phyloP scores from a whole-genome alignment of 1,140 invertebrate species.

The Phymastichus coffea region DNA sequence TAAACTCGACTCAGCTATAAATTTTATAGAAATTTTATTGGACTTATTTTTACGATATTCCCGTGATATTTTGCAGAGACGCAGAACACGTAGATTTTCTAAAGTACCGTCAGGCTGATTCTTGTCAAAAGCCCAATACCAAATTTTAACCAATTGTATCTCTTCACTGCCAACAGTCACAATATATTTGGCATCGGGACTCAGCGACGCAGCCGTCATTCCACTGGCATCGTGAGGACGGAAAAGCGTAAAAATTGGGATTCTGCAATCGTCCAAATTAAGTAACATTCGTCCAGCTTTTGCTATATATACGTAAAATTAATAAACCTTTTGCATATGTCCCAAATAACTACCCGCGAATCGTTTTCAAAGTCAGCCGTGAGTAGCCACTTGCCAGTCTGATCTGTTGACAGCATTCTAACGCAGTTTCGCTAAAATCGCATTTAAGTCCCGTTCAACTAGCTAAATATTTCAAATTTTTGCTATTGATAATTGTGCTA shows the following conservation, averaged over 20 bases:
- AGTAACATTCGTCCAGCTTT: conserved; percentile 6
- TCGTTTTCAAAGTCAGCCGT: conserved; percentile 59
- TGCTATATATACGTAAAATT: not conserved
- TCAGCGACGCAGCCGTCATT: conserved; percentile 53
- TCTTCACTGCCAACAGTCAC: conserved; percentile 56
- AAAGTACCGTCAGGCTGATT: conserved; percentile 55
- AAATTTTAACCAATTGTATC: conserved; percentile 54
- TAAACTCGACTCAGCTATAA: conserved; percentile 32
- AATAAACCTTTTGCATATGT: conserved; percentile 47
- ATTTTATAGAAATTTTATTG: conserved; percentile 2
- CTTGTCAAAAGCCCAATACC: conserved; percentile 59
- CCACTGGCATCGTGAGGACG: conserved; percentile 49
- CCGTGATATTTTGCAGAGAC: too few relatives aligned
- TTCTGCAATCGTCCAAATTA: conserved; percentile 29
- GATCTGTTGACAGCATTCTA: conserved; percentile 50
- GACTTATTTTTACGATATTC: not conserved
- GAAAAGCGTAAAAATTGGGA: conserved; percentile 57
- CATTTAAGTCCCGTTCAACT: conserved; percentile 6
- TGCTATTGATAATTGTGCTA: conserved; percentile 20
- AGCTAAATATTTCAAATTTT: too few relatives aligned
- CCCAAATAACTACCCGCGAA: conserved; percentile 60
- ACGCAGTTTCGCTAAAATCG: conserved; percentile 52
- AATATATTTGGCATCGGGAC: conserved; percentile 59
- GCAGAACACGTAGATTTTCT: not conserved
- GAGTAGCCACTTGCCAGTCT: conserved; percentile 56